These are phyloP conservation scores for Rhinella marina DNA, from an alignment of 2,797 vertebrate genomes.

Conservation along the genomic window DNA sequence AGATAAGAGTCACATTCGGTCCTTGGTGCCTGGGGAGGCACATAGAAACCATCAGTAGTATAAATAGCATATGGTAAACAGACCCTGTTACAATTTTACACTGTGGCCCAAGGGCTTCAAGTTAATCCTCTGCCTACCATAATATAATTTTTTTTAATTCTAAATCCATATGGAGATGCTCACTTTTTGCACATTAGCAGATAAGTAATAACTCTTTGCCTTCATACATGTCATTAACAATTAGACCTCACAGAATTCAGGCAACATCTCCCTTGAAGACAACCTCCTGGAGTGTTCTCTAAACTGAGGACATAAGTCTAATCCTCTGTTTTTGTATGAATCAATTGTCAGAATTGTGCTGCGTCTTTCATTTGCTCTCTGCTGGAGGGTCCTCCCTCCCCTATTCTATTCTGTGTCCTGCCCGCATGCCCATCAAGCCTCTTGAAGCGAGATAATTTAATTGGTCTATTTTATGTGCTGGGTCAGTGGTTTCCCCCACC, in stretches of 20 bases:
- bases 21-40: neutral
- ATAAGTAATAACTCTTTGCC: neutral
- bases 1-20: neutral
- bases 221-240: neutral
- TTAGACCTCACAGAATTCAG: neutral
- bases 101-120: neutral
- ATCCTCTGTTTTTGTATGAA: constrained; percentile 66
- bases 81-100: neutral
- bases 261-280: neutral
- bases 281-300: neutral
- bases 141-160: neutral
- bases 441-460: constrained; percentile 64
- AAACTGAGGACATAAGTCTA: neutral
- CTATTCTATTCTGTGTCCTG: constrained; percentile 36
- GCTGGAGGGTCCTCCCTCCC: constrained; percentile 57
- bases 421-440: constrained; percentile 51
- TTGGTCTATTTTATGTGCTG: constrained; percentile 61
- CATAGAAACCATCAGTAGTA: neutral
- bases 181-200: neutral
- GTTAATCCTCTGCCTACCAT: neutral
- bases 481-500: constrained; percentile 54
- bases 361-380: constrained; percentile 65
- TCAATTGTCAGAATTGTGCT: constrained; percentile 49
- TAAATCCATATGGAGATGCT: neutral
- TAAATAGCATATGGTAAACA: neutral